Percentiles rank a stretch among this genome's conserved stretches.
Conservation (phyloP, 1,140 invertebrate species). For the Hyles vespertilio region DNA sequence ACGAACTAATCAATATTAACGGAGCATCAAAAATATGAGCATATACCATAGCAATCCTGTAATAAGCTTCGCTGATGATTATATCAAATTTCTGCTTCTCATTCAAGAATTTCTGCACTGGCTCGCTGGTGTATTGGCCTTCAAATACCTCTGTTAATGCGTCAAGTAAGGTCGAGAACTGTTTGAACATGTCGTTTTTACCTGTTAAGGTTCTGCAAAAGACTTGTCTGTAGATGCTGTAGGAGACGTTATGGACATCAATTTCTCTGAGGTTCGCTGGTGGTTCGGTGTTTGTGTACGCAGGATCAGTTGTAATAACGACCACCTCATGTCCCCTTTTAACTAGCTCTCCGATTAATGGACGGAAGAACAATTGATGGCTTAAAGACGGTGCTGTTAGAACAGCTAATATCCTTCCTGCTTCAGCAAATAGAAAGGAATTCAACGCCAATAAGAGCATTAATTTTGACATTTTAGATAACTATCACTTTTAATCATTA, state of each 20-base stretch:
- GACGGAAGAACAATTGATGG: slow-evolving; percentile 73
- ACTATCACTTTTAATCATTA: too few species aligned
- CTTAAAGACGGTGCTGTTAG: slow-evolving; percentile 71
- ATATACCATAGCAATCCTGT: slow-evolving; percentile 28
- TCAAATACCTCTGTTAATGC: slow-evolving; percentile 29
- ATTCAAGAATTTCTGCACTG: slow-evolving; percentile 30
- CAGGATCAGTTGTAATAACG: slow-evolving; percentile 48
- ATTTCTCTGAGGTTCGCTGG: slow-evolving; percentile 41
- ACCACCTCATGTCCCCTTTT: slow-evolving; percentile 70
- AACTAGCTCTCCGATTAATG: slow-evolving; percentile 55
- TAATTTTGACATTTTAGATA: too few species aligned
- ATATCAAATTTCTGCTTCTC: slow-evolving; percentile 39
- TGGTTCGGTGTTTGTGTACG: slow-evolving; percentile 23
- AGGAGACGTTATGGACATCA: slow-evolving; percentile 36
- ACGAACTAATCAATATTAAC: slow-evolving; percentile 33
- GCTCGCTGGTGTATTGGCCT: slow-evolving; percentile 6
- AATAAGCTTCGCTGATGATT: slow-evolving; percentile 37
- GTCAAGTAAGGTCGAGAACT: slow-evolving; percentile 16
- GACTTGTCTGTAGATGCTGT: slow-evolving; percentile 13
- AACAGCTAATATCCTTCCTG: slow-evolving; percentile 69
- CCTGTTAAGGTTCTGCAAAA: slow-evolving; percentile 1
- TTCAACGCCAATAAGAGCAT: too few species aligned
- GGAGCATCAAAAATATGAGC: slow-evolving; percentile 53
- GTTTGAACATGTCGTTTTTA: background rate
- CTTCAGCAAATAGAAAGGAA: background rate